Conservation (phyloP, 2,797 vertebrate genomes). For the Megalops cyprinoides region DNA sequence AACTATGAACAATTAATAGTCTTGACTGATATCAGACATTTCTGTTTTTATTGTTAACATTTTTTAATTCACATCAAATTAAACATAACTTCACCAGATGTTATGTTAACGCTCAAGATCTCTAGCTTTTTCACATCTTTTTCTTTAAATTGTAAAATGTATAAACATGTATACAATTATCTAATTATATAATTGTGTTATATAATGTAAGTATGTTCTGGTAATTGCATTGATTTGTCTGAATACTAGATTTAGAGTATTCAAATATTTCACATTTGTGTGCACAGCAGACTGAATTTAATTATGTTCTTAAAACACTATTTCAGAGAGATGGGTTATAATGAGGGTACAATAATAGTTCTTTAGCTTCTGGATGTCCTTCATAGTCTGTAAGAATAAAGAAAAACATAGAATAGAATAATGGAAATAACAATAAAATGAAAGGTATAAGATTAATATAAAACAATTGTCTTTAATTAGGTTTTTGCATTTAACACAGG, state of each 20-base stretch:
- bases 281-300: not conserved
- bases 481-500: not conserved
- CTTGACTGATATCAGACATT: not conserved
- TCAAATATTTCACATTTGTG: not conserved
- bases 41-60: not conserved
- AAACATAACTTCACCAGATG: no score
- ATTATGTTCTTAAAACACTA: not conserved
- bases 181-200: not conserved
- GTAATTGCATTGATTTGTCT: not conserved
- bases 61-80: no score
- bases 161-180: no score
- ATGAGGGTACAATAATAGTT: not conserved
- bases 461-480: slow-evolving; percentile 8
- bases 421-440: no score
- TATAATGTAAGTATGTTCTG: not conserved
- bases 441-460: not conserved
- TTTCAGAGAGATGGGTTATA: not conserved
- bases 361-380: not conserved
- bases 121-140: no score
- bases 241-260: not conserved
- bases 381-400: not conserved
- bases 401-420: not conserved
- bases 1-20: not conserved
- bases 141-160: not conserved
- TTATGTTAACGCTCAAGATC: no score